Percentiles rank a stretch among this genome's conserved stretches.
phyloP scores from a whole-genome alignment of 2,797 vertebrate species.

The Liasis olivaceus region DNA sequence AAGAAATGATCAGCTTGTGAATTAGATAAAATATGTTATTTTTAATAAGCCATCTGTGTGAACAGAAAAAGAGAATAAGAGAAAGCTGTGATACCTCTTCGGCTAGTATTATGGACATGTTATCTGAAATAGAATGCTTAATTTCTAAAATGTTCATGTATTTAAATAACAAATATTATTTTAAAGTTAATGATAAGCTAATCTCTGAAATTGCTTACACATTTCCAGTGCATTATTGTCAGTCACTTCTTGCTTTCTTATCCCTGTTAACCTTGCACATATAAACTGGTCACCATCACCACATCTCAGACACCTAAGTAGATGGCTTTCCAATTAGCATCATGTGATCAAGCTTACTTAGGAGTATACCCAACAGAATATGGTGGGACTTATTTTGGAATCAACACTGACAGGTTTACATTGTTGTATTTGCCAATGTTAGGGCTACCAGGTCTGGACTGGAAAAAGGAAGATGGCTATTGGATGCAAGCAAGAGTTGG shows the following conservation, averaged over 20 bases:
- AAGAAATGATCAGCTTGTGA: neutral
- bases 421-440: neutral
- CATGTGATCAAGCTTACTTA: neutral
- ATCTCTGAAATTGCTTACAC: neutral
- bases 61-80: neutral
- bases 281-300: too few species aligned
- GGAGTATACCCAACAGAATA: neutral
- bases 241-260: neutral
- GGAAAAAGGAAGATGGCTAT: too few species aligned
- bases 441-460: too few species aligned
- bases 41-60: neutral
- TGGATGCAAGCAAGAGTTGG: too few species aligned
- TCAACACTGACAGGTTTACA: neutral
- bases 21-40: slow-evolving; percentile 2
- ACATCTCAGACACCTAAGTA: too few species aligned
- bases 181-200: neutral
- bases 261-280: neutral
- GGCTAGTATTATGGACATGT: neutral
- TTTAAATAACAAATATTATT: neutral
- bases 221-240: neutral
- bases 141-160: neutral
- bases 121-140: neutral
- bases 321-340: neutral
- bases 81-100: neutral
- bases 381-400: neutral